These are phyloP conservation scores for Cynoglossus semilaevis DNA, from an alignment of 2,113 vertebrate species.

Conservation along the genomic window DNA sequence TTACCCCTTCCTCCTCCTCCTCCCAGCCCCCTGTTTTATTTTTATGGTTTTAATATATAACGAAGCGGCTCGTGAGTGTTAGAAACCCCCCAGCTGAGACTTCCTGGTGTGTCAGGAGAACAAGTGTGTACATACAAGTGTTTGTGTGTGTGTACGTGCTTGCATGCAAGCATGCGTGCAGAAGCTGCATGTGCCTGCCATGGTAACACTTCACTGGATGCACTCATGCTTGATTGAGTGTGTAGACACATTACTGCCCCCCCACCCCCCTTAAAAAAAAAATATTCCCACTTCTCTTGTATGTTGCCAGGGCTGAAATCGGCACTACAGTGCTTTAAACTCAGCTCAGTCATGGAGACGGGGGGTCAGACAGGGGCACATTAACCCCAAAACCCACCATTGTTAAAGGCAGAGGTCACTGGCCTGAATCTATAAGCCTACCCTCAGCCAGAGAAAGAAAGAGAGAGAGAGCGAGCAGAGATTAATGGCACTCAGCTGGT, in stretches of 20 bases:
- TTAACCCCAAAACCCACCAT: background rate
- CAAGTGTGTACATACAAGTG: conserved; percentile 19
- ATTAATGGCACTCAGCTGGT: conserved; percentile 56
- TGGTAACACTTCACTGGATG: conserved; percentile 68
- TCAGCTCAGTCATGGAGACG: conserved; percentile 20
- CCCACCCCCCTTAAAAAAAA: conserved; percentile 4
- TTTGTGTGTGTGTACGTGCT: conserved; percentile 26
- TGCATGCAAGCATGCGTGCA: conserved; percentile 48
- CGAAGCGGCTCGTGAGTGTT: conserved; percentile 44
- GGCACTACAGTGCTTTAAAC: conserved; percentile 58
- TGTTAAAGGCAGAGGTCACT: conserved; percentile 22
- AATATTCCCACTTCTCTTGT: conserved; percentile 33
- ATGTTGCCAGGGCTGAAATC: conserved; percentile 50
- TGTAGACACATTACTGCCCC: conserved; percentile 51
- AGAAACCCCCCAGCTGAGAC: conserved; percentile 50
- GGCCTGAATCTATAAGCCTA: conserved; percentile 45
- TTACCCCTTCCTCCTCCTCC: too few relatives aligned
- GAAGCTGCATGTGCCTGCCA: conserved; percentile 60
- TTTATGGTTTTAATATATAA: conserved; percentile 54
- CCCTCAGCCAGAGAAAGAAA: conserved; percentile 46
- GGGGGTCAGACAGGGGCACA: conserved; percentile 15
- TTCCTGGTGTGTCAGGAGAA: conserved; percentile 53
- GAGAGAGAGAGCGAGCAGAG: conserved; percentile 49
- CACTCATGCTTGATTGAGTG: conserved; percentile 66
- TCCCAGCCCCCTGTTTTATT: conserved; percentile 25